A percentile compares a stretch with the other conserved stretches of the same genome.
Conservation (phyloP, 2,113 vertebrate species). For the Stigmatopora argus region DNA sequence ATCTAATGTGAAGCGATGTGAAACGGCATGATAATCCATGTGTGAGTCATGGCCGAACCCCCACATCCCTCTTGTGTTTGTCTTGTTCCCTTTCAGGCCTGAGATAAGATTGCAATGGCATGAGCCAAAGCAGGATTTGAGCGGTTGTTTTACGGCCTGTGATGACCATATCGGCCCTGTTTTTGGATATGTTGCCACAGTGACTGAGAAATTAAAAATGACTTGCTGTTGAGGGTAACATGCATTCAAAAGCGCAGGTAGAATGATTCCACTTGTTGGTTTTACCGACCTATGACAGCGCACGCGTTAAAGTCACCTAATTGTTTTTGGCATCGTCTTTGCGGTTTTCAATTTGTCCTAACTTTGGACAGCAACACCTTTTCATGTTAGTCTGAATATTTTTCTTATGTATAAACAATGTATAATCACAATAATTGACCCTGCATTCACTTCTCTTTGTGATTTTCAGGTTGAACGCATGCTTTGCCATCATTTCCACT, state of each 20-base stretch:
- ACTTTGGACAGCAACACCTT: conserved; percentile 10
- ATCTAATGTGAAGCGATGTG: conserved; percentile 34
- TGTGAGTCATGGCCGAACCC: conserved; percentile 38
- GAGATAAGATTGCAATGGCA: conserved; percentile 28
- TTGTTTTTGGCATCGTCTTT: conserved; percentile 29
- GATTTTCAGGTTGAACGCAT: conserved; percentile 35
- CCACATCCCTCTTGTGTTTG: conserved; percentile 34
- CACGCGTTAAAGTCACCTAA: not conserved
- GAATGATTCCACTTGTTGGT: conserved; percentile 10
- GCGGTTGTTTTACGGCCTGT: conserved; percentile 6
- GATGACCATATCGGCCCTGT: not conserved
- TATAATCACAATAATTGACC: not conserved
- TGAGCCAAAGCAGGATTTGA: conserved; percentile 14
- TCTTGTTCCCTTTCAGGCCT: conserved; percentile 26
- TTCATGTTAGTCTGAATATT: not conserved
- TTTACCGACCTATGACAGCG: conserved; percentile 21
- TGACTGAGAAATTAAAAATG: not conserved
- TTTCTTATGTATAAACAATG: not conserved
- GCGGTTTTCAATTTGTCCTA: conserved; percentile 25
- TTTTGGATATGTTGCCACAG: conserved; percentile 1
- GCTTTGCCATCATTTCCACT: conserved; percentile 40
- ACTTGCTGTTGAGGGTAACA: not conserved
- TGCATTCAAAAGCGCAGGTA: conserved; percentile 8
- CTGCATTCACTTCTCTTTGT: conserved; percentile 12
- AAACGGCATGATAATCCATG: conserved; percentile 58